These are phyloP conservation scores for Sapajus apella DNA, from an alignment of 2,113 vertebrate genomes.

Conservation along the genomic window DNA sequence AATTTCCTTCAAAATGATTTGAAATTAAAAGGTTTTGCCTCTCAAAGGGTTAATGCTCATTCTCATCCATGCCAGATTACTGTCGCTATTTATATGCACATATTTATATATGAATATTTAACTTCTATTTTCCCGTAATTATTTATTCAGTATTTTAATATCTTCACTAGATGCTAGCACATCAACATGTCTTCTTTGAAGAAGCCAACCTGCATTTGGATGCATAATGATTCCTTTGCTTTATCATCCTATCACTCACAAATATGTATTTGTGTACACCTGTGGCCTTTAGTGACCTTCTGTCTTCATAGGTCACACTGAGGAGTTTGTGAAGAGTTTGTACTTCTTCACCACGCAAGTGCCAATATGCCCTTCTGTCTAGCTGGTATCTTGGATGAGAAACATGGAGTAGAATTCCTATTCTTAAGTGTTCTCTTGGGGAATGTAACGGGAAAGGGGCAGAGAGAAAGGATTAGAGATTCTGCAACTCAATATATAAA, in stretches of 20 bases:
- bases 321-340: neutral
- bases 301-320: neutral
- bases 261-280: neutral
- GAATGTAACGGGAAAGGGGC: neutral
- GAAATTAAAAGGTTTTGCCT: slow-evolving; percentile 1
- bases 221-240: neutral
- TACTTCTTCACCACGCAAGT: neutral
- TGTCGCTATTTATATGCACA: slow-evolving; percentile 2
- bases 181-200: neutral
- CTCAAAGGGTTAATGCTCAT: slow-evolving; percentile 5
- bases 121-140: slow-evolving; percentile 36
- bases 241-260: neutral
- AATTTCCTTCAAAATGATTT: neutral
- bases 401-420: neutral
- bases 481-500: neutral
- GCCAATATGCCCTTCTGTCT: neutral
- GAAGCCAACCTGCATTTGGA: neutral
- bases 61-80: neutral
- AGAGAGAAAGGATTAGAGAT: neutral
- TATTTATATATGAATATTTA: slow-evolving; percentile 50
- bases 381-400: neutral
- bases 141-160: slow-evolving; percentile 46
- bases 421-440: neutral
- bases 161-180: slow-evolving; percentile 5
- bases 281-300: neutral